Evolutionary conservation across 2,888 invertebrate genomes (phyloP).

Genomic region (Helobdella robusta): DNA sequence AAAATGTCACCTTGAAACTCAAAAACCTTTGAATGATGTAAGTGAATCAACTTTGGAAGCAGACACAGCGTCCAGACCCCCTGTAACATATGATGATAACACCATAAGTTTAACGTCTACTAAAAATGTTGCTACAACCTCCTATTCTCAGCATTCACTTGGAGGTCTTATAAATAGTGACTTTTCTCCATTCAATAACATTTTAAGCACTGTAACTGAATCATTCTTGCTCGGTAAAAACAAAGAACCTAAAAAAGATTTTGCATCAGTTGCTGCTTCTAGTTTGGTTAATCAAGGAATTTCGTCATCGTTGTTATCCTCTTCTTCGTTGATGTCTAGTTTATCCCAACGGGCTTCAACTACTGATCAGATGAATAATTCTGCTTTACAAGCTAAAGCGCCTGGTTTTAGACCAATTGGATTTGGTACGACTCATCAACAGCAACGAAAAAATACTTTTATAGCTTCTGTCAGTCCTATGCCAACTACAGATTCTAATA

Average conservation of each 20-base stretch:
- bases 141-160: too few species aligned
- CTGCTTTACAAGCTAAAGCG: slow-evolving; percentile 47
- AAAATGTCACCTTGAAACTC: too few species aligned
- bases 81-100: too few species aligned
- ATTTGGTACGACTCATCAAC: neutral
- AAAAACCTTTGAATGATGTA: too few species aligned
- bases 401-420: slow-evolving; percentile 45
- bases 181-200: slow-evolving; percentile 21
- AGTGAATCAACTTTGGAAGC: too few species aligned
- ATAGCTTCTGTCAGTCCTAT: neutral
- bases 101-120: too few species aligned
- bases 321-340: neutral
- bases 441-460: neutral
- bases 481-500: too few species aligned
- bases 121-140: too few species aligned
- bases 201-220: slow-evolving; percentile 9
- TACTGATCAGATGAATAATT: slow-evolving; percentile 33
- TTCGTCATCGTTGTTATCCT: neutral
- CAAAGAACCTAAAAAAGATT: slow-evolving; percentile 20
- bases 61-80: too few species aligned
- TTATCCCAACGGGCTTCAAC: neutral
- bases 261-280: slow-evolving; percentile 19
- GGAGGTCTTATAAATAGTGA: too few species aligned
- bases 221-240: slow-evolving; percentile 13
- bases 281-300: neutral